Conservation (phyloP, 2,113 vertebrate genomes). For the Nannobrachium achirus region DNA sequence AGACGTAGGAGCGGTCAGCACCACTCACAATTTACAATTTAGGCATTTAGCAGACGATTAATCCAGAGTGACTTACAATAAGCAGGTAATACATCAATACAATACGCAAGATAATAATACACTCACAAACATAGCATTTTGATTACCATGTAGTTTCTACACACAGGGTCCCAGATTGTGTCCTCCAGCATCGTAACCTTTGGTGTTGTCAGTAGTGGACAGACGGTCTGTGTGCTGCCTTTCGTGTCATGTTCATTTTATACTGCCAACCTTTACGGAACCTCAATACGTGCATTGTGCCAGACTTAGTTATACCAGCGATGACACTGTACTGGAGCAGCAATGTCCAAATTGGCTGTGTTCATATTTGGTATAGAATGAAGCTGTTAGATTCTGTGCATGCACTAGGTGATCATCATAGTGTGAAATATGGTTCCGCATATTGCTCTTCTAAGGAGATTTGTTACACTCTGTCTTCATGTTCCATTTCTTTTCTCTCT, state of each 20-base stretch:
- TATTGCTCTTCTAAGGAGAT: neutral
- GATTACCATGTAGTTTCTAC: no score
- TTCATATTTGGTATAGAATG: slow-evolving; percentile 1
- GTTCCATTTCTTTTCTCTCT: slow-evolving; percentile 9
- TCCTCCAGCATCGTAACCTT: neutral
- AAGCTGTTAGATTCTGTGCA: slow-evolving; percentile 1
- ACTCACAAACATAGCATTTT: no score
- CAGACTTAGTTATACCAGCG: neutral
- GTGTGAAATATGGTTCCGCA: neutral
- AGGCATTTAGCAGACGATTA: no score
- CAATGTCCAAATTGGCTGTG: neutral
- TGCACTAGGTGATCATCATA: no score
- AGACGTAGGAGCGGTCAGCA: no score
- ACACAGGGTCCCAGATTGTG: slow-evolving; percentile 7
- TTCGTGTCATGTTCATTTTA: neutral
- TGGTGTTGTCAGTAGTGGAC: neutral
- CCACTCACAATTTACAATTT: no score
- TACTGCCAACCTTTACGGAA: slow-evolving; percentile 17
- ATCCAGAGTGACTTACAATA: no score
- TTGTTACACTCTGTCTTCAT: neutral
- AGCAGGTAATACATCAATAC: no score
- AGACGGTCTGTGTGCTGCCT: neutral
- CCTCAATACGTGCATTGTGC: slow-evolving; percentile 22
- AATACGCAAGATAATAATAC: no score
- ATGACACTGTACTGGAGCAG: neutral